These are phyloP conservation scores for Caradrina kadenii DNA, from an alignment of 2,888 invertebrate genomes.

Conservation along the genomic window DNA sequence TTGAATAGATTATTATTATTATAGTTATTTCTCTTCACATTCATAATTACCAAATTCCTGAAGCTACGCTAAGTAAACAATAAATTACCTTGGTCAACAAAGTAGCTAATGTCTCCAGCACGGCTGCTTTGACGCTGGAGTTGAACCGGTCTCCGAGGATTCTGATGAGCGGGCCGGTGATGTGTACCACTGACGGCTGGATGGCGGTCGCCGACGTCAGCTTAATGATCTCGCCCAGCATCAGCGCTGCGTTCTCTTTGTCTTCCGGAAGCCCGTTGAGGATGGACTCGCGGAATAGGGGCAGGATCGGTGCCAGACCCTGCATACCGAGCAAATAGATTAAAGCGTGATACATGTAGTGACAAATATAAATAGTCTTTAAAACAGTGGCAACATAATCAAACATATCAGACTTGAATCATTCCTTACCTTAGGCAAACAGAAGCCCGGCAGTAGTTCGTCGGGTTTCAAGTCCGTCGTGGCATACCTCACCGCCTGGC, in stretches of 20 bases:
- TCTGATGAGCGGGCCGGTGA: slow-evolving; percentile 99
- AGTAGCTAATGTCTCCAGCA: slow-evolving; percentile 97
- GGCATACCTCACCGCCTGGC: slow-evolving; percentile 98
- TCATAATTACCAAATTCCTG: too few relatives aligned
- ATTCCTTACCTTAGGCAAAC: slow-evolving; percentile 94
- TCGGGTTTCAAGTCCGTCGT: slow-evolving; percentile 94
- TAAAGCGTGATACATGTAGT: neutral
- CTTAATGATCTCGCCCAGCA: slow-evolving; percentile 95
- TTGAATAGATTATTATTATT: too few relatives aligned
- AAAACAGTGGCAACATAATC: too few relatives aligned
- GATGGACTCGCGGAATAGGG: slow-evolving; percentile 98
- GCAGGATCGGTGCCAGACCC: slow-evolving; percentile 97
- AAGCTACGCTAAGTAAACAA: slow-evolving; percentile 14
- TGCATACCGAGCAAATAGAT: slow-evolving; percentile 70
- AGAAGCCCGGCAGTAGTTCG: slow-evolving; percentile 97
- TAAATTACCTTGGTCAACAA: slow-evolving; percentile 95
- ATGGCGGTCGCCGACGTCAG: slow-evolving; percentile 96
- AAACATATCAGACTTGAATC: neutral
- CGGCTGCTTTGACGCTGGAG: slow-evolving; percentile 98
- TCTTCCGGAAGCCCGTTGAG: slow-evolving; percentile 98
- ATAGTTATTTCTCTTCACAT: too few relatives aligned
- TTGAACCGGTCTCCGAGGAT: slow-evolving; percentile 99
- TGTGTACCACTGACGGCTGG: slow-evolving; percentile 98
- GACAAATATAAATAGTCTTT: neutral
- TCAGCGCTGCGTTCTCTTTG: slow-evolving; percentile 98